Evolutionary conservation across 2,888 invertebrate species (phyloP), one percentile per base, ranked within the genome.

Genomic region (Hemistola chrysoprasaria): DNA sequence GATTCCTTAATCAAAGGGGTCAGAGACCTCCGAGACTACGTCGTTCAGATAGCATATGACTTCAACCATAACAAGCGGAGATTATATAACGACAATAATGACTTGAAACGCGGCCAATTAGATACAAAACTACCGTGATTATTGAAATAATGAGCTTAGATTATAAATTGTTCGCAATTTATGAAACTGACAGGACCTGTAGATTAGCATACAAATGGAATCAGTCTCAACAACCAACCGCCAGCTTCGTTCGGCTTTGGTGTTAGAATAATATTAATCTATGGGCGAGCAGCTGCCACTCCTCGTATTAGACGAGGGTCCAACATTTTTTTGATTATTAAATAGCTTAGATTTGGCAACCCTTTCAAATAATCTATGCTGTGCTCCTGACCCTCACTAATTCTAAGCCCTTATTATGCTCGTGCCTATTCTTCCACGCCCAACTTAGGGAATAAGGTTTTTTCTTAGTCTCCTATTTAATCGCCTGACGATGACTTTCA

Each of bases 1-100:
- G 79, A 82, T 79, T 73, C 78, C 78, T 83, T 81, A 83, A 85
- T 85, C 82, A 84, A 71, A 65, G 53, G 64, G 78, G 79, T 84
- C 81, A 62, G 55, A 65, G 74, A 82, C 77, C 80, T 65, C 55
- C 56, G 53, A 62, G 59, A 41, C 53, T 50, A 43, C 56, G 55
- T 44, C 60, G 47, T 52, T 60, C 60, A 65, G 71, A 72, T 73
- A 72, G 70, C 72, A 68, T 67, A 71, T 44, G 78, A 79, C 70
- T 74, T 74, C 72, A 75, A 72, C 62, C 68, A 57, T 69, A 73
- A 70, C 65, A 71, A 66, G 69, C 56, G 11, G 22, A 34, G 31
- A 56, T 71, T 71, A 65, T 55, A 46, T 65, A 70, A 73, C 56
- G 51, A 26, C 28, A 36, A 34, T 40, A 41, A 47, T 35, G 23